Base-by-base conservation (phyloP, 2,113 vertebrate genomes). In the Bufo bufo region DNA sequence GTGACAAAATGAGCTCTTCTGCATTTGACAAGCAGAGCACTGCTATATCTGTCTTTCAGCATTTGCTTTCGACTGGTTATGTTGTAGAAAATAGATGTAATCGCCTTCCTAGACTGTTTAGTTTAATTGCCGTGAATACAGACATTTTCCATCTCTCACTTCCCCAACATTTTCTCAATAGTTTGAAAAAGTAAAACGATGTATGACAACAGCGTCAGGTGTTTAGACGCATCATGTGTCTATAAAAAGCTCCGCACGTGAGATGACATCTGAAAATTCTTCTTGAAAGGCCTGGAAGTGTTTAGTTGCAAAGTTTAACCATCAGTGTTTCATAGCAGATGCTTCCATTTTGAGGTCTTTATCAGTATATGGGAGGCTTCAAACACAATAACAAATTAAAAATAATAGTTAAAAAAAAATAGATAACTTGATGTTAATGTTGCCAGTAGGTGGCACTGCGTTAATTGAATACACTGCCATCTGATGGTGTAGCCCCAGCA, bases 41-140 rank as follows among this genome's bases (percentile, higher is more conserved):
- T 47, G 43, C 71, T 47, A 19, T 14, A 16, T 74, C 71, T 85
- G 14, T 74, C 4, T 61, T 45, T 61, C 84, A 45, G 19, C 33
- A 8, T 19, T 12, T 14, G 49, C 6, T 59, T 58, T 17, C 49
- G 16, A 9, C 54, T 85, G 52, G 23, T 72, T 72, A 47, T 85
- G 71, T 85, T 59, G 43, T 77, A 50, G 71, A 77, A 47, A 85
- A 77, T 77, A 75, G 71, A 85, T 20, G 16, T 63, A 3, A 16
- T 59, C 52, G 11, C 45, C 23, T 9, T 50, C 8, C 72, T 61
- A 33, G 3, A 23, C 72, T 45, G 19, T 50, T 85, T 49, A 17
- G 23, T 58, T 77, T 77, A 85, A 59, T 85, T 75, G 71, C 71
- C 16, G 17, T n/a, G 45, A 56, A 85, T 84, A 77, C 71, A 85